Conservation (phyloP, 2,113 vertebrate species). For the Aviceda subcristata region DNA sequence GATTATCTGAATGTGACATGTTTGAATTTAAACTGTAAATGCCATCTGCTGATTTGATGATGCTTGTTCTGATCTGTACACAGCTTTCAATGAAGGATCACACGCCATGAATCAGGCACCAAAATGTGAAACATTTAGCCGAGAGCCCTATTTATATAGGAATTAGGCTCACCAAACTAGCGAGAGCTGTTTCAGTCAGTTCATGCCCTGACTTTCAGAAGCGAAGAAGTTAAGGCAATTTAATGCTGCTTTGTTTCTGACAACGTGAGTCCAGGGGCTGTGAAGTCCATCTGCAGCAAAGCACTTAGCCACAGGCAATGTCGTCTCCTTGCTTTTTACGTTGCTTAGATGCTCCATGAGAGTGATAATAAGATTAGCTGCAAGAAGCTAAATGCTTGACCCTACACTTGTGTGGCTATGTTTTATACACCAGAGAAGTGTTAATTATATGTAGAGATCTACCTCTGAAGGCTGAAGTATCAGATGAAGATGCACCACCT, state of each 20-base stretch:
- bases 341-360: background rate
- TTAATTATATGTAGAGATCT: conserved; percentile 39
- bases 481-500: background rate
- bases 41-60: background rate
- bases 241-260: conserved; percentile 22
- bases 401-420: background rate
- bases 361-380: conserved; percentile 51
- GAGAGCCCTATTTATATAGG: background rate
- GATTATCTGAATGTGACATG: background rate
- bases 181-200: background rate
- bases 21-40: conserved; percentile 40
- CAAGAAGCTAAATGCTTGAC: conserved; percentile 26
- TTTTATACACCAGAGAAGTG: conserved; percentile 12
- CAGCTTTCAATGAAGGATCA: conserved; percentile 19
- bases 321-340: background rate
- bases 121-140: background rate
- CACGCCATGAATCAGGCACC: background rate
- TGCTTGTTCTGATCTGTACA: background rate
- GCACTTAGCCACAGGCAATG: conserved; percentile 23
- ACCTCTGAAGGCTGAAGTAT: background rate
- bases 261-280: background rate
- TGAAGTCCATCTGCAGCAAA: conserved; percentile 35
- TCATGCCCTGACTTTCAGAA: background rate
- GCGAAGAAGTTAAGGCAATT: background rate
- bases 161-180: background rate